A percentile compares a stretch with the other conserved stretches of the same genome.
Evolutionary conservation across 2,888 invertebrate species (phyloP).

Genomic region (Altica lythri): DNA sequence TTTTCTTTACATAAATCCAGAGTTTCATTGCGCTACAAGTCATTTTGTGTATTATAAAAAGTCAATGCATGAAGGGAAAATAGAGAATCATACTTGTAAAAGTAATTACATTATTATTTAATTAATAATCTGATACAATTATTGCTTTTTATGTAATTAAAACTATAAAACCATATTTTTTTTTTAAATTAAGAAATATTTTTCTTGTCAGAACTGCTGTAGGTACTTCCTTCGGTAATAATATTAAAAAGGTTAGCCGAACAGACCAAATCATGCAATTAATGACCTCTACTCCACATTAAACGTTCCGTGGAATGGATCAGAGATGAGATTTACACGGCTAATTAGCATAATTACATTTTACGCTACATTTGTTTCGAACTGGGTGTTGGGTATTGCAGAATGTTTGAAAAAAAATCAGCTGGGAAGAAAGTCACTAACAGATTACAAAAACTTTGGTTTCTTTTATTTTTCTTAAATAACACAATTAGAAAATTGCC

Average conservation of each 20-base stretch:
- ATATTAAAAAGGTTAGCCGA: conserved; percentile 28
- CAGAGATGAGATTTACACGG: conserved; percentile 32
- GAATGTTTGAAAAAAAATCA: conserved; percentile 4
- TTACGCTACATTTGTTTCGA: conserved; percentile 32
- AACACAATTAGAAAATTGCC: too few species aligned
- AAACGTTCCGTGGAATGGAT: conserved; percentile 32
- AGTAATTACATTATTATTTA: too few species aligned
- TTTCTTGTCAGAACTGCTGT: conserved; percentile 10
- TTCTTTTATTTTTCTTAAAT: not conserved
- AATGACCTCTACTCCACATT: conserved; percentile 31
- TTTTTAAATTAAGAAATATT: too few species aligned
- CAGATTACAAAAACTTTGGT: conserved; percentile 1
- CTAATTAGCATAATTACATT: conserved; percentile 35
- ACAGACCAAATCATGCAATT: conserved; percentile 30
- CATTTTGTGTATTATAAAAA: too few species aligned
- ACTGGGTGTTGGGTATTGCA: conserved; percentile 17
- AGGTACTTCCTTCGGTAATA: conserved; percentile 16
- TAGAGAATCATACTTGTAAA: too few species aligned
- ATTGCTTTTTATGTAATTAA: too few species aligned
- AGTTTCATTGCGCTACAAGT: too few species aligned
- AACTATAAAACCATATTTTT: too few species aligned
- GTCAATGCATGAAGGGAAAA: too few species aligned
- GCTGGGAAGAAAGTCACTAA: conserved; percentile 3
- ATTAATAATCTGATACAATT: too few species aligned
- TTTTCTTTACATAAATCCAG: too few species aligned